Base-by-base conservation (phyloP, 35 echinoderm and acorn worm genomes). In the Ophiothrix spiculata region DNA sequence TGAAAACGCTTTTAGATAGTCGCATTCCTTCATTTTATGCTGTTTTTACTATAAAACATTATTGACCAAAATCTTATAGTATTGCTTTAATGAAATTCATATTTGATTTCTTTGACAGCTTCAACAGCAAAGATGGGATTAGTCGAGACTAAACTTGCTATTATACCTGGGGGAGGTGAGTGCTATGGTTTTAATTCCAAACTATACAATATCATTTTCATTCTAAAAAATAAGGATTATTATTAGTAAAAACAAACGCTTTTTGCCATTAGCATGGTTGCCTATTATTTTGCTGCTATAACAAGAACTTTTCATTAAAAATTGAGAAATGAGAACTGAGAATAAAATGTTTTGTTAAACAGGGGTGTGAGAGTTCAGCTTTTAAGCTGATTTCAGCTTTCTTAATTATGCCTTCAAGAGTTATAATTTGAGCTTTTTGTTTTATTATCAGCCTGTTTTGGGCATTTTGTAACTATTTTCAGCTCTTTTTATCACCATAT, bases 111-210 rank as follows among this genome's bases (percentile, higher is more conserved):
- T n/a, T n/a, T 86, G 6, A 23, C 78, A 98, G 91, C 95, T 77
- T 80, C 69, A 10, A 82, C 80, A 80, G 90, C 92, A 38, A 94
- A 89, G 75, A 88, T 99, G 92, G 96, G 91, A n/a, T 75, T 99
- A 39, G 89, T 90, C n/a, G 96, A 99, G 77, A 86, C 92, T n/a
- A 90, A 83, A 39, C 89, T 99, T 16, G 96, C 88, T 16, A 99
- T 99, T 39, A 99, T 99, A 32, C 96, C 96, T 38, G 95, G 96
- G 46, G 96, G 96, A 79, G 96, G 94, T 97, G 80, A 88, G 93
- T n/a, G n/a, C n/a, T n/a, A n/a, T 64, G 60, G 31, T 64, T 19
- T 25, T 31, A 31, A 25, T 31, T 25, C 31, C 60, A 0, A 4
- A 0, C 31, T 0, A 25, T 64, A 6, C 21, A 6, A 1, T 0